Percentiles rank a stretch among this genome's conserved stretches.
Evolutionary conservation across 2,888 invertebrate species (phyloP).

Genomic region (Eristalis arbustorum): DNA sequence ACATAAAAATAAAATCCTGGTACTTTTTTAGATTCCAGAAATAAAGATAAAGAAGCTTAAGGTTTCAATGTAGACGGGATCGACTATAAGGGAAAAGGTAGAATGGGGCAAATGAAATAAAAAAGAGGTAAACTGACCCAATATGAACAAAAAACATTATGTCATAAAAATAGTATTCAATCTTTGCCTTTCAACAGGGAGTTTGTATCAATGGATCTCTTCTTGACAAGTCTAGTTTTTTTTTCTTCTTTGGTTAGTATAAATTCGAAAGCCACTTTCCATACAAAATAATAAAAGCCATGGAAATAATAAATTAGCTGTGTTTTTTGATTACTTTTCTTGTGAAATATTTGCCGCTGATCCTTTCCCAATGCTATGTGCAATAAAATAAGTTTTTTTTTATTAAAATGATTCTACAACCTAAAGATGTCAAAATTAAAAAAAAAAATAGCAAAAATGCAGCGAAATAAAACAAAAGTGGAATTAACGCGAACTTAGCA

Average conservation of each 20-base stretch:
- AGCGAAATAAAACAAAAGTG: background rate
- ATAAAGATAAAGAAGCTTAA: no score
- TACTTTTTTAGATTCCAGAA: no score
- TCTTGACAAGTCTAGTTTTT: background rate
- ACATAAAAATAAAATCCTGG: no score
- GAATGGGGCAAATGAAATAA: background rate
- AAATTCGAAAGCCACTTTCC: constrained; percentile 39
- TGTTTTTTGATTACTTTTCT: constrained; percentile 15
- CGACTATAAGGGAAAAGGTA: background rate
- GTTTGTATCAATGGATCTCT: background rate
- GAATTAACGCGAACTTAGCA: constrained; percentile 5
- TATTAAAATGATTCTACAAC: background rate
- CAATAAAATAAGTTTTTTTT: constrained; percentile 27
- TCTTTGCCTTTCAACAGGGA: background rate
- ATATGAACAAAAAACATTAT: background rate
- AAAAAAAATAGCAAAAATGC: background rate
- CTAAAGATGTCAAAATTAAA: background rate
- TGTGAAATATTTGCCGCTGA: constrained; percentile 11
- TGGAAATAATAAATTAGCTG: constrained; percentile 11
- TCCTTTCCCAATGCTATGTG: constrained; percentile 55
- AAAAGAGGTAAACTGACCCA: background rate
- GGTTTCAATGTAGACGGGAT: no score
- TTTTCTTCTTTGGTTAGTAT: background rate
- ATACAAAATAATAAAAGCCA: background rate
- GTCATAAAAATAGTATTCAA: constrained; percentile 20